A percentile compares a stretch with the other conserved stretches of the same genome.
These are phyloP conservation scores for Eucriotettix oculatus DNA, from an alignment of 2,888 invertebrate genomes.

Conservation along the genomic window DNA sequence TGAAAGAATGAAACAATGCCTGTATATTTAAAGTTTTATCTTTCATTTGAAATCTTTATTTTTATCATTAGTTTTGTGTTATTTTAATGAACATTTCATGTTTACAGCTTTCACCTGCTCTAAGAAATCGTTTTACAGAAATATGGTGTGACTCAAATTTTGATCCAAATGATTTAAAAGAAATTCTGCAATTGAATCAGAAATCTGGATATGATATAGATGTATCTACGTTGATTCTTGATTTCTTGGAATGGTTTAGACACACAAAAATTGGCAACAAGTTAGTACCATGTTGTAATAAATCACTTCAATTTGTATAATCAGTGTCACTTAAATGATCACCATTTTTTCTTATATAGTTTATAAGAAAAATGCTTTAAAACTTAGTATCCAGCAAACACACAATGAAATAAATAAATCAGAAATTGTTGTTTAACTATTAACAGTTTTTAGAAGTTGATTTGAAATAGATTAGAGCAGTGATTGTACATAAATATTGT, in stretches of 20 bases:
- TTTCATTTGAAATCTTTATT: background rate
- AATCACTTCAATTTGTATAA: too few species aligned
- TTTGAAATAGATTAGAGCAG: too few species aligned
- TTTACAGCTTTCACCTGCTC: slow-evolving; percentile 69
- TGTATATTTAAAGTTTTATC: too few species aligned
- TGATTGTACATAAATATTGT: too few species aligned
- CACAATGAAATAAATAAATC: too few species aligned
- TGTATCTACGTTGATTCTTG: slow-evolving; percentile 40
- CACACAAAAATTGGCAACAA: slow-evolving; percentile 48
- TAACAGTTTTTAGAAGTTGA: too few species aligned
- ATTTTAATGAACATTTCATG: background rate
- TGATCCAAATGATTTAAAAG: slow-evolving; percentile 52
- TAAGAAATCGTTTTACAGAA: slow-evolving; percentile 95
- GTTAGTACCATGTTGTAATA: slow-evolving; percentile 22
- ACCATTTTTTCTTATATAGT: too few species aligned
- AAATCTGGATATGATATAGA: slow-evolving; percentile 33
- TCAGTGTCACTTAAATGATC: too few species aligned
- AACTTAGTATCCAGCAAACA: too few species aligned
- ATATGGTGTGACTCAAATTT: slow-evolving; percentile 86
- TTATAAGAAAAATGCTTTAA: too few species aligned
- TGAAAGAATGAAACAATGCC: too few species aligned
- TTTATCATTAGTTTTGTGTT: background rate
- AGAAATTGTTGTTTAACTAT: too few species aligned
- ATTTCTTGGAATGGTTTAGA: slow-evolving; percentile 65
- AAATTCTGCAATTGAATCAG: slow-evolving; percentile 70